Evolutionary conservation across 2,113 vertebrate genomes (phyloP).

Genomic region (Aplodontia rufa): DNA sequence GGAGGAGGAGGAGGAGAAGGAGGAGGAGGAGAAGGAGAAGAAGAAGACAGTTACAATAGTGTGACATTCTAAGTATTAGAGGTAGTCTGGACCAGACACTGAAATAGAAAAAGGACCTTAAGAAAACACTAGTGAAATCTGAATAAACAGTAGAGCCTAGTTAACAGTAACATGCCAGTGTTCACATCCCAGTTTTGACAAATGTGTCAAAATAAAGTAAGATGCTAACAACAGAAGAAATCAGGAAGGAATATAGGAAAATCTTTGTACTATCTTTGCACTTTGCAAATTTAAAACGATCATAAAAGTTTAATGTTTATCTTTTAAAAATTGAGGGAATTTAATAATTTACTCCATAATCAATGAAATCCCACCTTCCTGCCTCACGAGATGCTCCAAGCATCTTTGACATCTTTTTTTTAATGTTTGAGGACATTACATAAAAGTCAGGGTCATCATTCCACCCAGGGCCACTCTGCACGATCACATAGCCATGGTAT

Average conservation of each 20-base stretch:
- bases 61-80: no score
- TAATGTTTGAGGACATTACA: not conserved
- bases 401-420: not conserved
- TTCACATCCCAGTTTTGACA: not conserved
- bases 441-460: not conserved
- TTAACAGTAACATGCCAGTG: not conserved
- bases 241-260: not conserved
- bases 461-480: not conserved
- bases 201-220: not conserved
- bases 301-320: not conserved
- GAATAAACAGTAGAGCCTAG: not conserved
- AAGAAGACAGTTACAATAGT: not conserved
- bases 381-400: not conserved
- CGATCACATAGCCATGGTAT: not conserved
- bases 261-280: not conserved
- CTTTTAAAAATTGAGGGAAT: not conserved
- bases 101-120: not conserved
- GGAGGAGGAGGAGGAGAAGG: no score
- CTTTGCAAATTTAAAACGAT: not conserved
- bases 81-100: not conserved
- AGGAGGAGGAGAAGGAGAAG: no score
- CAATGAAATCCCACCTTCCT: not conserved
- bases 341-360: not conserved
- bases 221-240: not conserved
- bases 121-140: not conserved